A percentile compares a stretch with the other conserved stretches of the same genome.
Conservation (phyloP, 2,113 vertebrate species). For the Malaclemys terrapin region DNA sequence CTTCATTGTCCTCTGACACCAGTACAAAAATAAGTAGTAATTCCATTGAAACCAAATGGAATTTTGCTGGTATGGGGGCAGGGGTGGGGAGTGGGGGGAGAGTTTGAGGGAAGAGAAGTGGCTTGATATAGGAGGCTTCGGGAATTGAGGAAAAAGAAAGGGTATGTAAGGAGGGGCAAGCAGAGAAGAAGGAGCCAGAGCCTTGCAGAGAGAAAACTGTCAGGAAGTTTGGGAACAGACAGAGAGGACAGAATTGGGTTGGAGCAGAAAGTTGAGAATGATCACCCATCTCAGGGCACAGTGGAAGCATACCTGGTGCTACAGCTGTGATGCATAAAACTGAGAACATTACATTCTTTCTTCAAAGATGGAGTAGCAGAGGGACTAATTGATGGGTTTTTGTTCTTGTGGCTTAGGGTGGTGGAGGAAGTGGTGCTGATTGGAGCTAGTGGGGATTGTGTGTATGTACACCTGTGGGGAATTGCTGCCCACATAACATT, state of each 20-base stretch:
- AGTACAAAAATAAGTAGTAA: background rate
- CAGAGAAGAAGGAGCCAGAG: no score
- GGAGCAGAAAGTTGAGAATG: background rate
- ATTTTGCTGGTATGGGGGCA: background rate
- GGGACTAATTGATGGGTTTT: background rate
- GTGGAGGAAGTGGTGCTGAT: background rate
- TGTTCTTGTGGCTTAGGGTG: background rate
- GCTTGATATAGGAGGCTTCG: background rate
- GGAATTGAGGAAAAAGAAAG: background rate
- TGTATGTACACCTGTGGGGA: background rate
- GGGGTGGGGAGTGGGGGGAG: no score
- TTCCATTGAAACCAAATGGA: background rate
- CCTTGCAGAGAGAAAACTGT: background rate
- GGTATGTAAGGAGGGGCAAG: background rate
- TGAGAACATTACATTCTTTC: background rate
- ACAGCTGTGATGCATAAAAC: background rate
- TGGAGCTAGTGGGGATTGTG: background rate
- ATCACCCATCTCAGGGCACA: background rate
- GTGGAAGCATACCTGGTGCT: background rate
- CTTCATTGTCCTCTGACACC: background rate
- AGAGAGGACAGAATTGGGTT: background rate
- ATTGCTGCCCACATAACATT: background rate
- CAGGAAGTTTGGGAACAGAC: background rate
- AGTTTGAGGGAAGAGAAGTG: background rate
- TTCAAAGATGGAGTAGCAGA: background rate